Evolutionary conservation across 2,888 invertebrate genomes (phyloP), one percentile per base, ranked within the genome.

Genomic region (Drosophila demipolita): DNA sequence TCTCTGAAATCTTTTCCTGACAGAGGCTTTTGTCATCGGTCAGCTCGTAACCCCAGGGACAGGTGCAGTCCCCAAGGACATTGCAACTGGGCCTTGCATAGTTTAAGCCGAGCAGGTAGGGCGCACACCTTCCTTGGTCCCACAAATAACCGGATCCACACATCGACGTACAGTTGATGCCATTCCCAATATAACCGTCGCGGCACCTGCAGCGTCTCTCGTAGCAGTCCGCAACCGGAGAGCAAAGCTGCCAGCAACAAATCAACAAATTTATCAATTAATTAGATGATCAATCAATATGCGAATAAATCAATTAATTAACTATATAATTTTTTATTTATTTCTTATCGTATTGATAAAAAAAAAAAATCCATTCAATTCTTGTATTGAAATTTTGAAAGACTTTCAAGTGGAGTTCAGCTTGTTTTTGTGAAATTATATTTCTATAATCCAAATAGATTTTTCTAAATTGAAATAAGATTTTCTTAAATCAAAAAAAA

Each of bases 151-250:
- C 73, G 92, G 91, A 29, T 91, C 80, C 89, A 65, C 93, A 93
- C 17, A 89, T 87, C 35, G 91, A 86, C 9, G 54, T 60, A 40
- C 93, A 93, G 4, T 58, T 78, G 50, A 94, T 93, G 0, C 97
- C 97, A 90, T 97, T 95, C 7, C 97, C 97, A 29, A 94, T 93
- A 92, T 95, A 97, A 15, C 97, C 97, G 3, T 93, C 91, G 35
- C 94, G 94, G 91, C 97, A 97, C 60, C 94, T 92, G 89, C 97
- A 97, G 58, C 88, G 95, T 58, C 96, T 95, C 91, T 98, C 98
- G 71, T 95, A 94, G 90, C 99, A 99, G 68, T 96, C 95, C 0
- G 99, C 98, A 89, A 98, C 96, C 26, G 93, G 94, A 0, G 93
- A 90, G 53, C 93, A 92, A n/a, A 87, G 90, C 92, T 92, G 58